A percentile compares a stretch with the other conserved stretches of the same genome.
Evolutionary conservation across 2,888 invertebrate species (phyloP).

Genomic region (Drosophila colorata): DNA sequence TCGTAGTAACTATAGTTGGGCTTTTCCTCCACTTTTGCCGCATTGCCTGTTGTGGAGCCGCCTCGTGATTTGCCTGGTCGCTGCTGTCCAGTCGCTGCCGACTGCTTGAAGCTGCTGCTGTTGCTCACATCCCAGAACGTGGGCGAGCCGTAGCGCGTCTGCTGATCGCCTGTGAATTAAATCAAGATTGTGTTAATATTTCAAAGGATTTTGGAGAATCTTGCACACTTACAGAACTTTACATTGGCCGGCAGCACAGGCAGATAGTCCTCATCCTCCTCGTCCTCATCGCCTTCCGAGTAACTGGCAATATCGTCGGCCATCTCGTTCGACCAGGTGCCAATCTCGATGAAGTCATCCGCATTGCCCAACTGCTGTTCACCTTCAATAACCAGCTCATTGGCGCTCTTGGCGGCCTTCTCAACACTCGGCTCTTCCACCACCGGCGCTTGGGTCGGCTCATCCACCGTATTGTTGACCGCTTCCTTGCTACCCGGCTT

Average conservation of each 20-base stretch:
- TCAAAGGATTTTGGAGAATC: neutral
- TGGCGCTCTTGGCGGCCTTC: slow-evolving; percentile 80
- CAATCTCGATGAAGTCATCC: slow-evolving; percentile 91
- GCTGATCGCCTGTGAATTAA: slow-evolving; percentile 80
- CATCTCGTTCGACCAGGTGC: slow-evolving; percentile 97
- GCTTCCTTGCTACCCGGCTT: slow-evolving; percentile 29
- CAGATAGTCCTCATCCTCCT: slow-evolving; percentile 84
- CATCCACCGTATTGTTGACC: neutral
- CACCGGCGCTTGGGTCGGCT: slow-evolving; percentile 1
- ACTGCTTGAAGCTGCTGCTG: slow-evolving; percentile 46
- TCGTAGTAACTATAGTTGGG: slow-evolving; percentile 76
- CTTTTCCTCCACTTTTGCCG: slow-evolving; percentile 22
- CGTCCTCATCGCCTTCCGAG: slow-evolving; percentile 85
- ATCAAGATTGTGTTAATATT: neutral
- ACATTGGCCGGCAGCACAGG: slow-evolving; percentile 88
- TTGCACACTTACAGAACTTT: slow-evolving; percentile 87
- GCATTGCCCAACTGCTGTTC: slow-evolving; percentile 81
- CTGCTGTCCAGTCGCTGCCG: slow-evolving; percentile 5
- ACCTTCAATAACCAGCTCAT: slow-evolving; percentile 83
- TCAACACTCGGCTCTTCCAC: slow-evolving; percentile 78
- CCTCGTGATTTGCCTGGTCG: slow-evolving; percentile 19
- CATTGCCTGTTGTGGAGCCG: neutral
- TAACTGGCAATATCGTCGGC: slow-evolving; percentile 86
- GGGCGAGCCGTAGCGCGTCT: slow-evolving; percentile 84
- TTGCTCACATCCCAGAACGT: slow-evolving; percentile 84